A percentile compares a stretch with the other conserved stretches of the same genome.
phyloP scores from a whole-genome alignment of 1,140 invertebrate genomes.

The Zaprionus davidi region DNA sequence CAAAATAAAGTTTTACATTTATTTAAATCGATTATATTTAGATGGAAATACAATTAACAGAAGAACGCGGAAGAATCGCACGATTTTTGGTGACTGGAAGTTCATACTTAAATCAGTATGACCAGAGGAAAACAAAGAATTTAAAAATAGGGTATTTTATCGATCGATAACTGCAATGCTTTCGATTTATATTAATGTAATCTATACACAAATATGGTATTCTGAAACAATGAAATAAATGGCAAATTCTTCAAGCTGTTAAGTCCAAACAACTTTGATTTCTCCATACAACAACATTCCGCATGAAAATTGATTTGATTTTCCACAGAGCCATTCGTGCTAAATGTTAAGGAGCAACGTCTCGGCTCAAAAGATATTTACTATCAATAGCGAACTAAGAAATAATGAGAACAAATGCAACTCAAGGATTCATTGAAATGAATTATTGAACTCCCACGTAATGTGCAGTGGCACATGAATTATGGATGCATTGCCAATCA shows the following conservation, averaged over 20 bases:
- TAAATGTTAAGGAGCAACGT: not conserved
- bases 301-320: not conserved
- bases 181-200: no score
- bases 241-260: not conserved
- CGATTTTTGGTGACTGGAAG: no score
- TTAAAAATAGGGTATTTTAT: not conserved
- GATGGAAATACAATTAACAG: no score
- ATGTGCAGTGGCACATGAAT: not conserved
- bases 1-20: not conserved
- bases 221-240: no score
- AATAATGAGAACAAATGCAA: not conserved
- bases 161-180: no score
- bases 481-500: conserved; percentile 2
- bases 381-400: not conserved
- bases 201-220: no score
- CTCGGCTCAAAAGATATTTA: not conserved
- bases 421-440: not conserved
- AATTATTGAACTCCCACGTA: not conserved
- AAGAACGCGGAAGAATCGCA: no score
- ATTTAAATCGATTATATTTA: not conserved
- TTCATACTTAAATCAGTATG: no score
- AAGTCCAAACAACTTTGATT: not conserved
- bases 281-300: not conserved
- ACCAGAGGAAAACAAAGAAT: no score
- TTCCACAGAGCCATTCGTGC: not conserved